A percentile compares a stretch with the other conserved stretches of the same genome.
These are phyloP conservation scores for Mycalesis mineus DNA, from an alignment of 2,888 invertebrate genomes.

Conservation along the genomic window DNA sequence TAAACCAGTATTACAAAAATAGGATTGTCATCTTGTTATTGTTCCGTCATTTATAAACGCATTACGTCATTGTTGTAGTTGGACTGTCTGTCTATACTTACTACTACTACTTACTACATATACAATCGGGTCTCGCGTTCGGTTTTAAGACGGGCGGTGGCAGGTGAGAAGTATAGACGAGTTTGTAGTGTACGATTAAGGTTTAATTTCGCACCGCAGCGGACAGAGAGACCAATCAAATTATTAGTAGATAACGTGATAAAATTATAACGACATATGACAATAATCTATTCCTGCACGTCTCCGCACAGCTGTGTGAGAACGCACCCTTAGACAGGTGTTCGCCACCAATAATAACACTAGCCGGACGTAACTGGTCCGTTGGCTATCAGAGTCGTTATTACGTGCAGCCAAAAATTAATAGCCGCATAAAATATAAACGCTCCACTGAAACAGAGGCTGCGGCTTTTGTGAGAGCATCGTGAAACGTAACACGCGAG, in stretches of 20 bases:
- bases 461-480: conserved; percentile 14
- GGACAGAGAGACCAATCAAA: neutral
- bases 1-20: conserved; percentile 22
- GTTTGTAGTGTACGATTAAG: conserved; percentile 28
- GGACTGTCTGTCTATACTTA: neutral
- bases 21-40: conserved; percentile 12
- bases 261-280: neutral
- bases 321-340: conserved; percentile 35
- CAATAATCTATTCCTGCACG: neutral
- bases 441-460: conserved; percentile 25
- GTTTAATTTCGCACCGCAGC: neutral
- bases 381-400: conserved; percentile 11
- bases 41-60: neutral
- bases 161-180: conserved; percentile 36
- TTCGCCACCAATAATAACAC: conserved; percentile 36
- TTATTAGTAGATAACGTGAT: neutral
- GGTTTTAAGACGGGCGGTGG: conserved; percentile 34
- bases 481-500: conserved; percentile 18
- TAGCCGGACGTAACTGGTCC: conserved; percentile 18
- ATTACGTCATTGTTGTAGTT: conserved; percentile 4
- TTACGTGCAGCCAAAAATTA: conserved; percentile 33
- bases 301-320: neutral
- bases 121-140: neutral
- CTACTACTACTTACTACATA: too few species aligned
- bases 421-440: conserved; percentile 26